These are phyloP conservation scores for Ctenodactylus gundi DNA, from an alignment of 2,113 vertebrate species.

Conservation along the genomic window DNA sequence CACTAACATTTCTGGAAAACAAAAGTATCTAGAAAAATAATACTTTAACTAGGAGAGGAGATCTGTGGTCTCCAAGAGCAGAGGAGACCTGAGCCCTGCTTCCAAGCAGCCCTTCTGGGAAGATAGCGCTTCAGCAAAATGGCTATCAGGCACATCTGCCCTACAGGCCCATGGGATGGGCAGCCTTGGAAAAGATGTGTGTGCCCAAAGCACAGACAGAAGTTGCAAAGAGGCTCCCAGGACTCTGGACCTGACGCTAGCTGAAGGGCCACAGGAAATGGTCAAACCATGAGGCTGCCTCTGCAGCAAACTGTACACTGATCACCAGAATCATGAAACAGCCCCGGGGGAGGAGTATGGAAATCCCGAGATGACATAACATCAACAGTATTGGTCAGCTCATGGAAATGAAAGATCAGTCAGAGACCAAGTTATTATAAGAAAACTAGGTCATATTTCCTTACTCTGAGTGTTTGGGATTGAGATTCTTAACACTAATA, in stretches of 20 bases:
- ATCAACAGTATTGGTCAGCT: background rate
- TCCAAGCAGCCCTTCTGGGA: background rate
- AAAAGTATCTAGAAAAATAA: background rate
- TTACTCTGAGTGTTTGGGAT: background rate
- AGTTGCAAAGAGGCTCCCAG: background rate
- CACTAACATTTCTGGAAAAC: background rate
- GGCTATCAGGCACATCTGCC: background rate
- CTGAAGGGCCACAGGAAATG: background rate
- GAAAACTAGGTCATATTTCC: constrained; percentile 19
- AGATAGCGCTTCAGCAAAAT: background rate
- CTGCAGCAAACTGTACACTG: background rate
- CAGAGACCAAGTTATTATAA: background rate
- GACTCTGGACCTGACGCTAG: no score
- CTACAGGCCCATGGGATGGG: fast-evolving
- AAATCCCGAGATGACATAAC: background rate
- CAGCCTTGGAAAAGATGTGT: background rate
- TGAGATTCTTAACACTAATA: background rate
- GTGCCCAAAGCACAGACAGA: background rate
- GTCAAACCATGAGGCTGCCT: fast-evolving
- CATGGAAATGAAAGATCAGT: background rate
- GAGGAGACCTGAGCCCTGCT: background rate
- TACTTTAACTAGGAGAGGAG: background rate
- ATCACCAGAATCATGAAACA: background rate
- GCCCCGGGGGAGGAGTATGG: background rate
- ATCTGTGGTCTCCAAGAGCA: background rate